Evolutionary conservation across 1,140 invertebrate species (phyloP).

Genomic region (Drosophila simulans): DNA sequence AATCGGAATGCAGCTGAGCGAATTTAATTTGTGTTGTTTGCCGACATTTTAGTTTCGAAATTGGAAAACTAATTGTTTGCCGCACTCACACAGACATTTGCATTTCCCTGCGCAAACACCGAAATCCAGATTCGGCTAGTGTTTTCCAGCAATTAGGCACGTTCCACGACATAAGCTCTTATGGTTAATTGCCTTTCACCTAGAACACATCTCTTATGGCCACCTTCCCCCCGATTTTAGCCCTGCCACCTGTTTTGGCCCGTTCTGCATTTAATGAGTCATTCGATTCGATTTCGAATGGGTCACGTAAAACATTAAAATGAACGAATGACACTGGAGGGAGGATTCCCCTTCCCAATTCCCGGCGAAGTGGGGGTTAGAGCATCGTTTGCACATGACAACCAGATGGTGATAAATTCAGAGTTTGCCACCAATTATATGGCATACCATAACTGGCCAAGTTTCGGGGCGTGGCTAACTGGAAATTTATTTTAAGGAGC

Average conservation of each 20-base stretch:
- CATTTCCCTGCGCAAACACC: conserved; percentile 54
- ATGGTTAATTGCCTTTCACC: conserved; percentile 63
- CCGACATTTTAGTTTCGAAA: conserved; percentile 62
- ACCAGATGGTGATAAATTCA: conserved; percentile 54
- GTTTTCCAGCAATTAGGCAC: conserved; percentile 69
- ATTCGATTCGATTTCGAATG: conserved; percentile 61
- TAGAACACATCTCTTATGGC: conserved; percentile 12
- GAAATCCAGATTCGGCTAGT: conserved; percentile 32
- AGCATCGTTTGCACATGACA: conserved; percentile 53
- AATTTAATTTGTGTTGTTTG: conserved; percentile 66
- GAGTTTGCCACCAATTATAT: conserved; percentile 7
- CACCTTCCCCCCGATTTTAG: neutral
- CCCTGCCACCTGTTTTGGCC: conserved; percentile 10
- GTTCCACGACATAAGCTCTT: conserved; percentile 58
- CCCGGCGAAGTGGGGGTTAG: neutral
- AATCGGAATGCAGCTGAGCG: conserved; percentile 29
- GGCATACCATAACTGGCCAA: conserved; percentile 23
- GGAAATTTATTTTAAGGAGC: neutral
- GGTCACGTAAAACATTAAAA: conserved; percentile 78
- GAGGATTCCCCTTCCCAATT: neutral
- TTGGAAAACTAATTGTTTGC: conserved; percentile 74
- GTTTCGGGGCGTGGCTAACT: conserved; percentile 17
- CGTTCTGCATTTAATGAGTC: conserved; percentile 68
- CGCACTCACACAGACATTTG: conserved; percentile 43
- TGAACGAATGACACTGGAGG: conserved; percentile 43